Evolutionary conservation across 1,140 invertebrate species (phyloP), one percentile per base, ranked within the genome.

Genomic region (Lepidotrigona ventralis): DNA sequence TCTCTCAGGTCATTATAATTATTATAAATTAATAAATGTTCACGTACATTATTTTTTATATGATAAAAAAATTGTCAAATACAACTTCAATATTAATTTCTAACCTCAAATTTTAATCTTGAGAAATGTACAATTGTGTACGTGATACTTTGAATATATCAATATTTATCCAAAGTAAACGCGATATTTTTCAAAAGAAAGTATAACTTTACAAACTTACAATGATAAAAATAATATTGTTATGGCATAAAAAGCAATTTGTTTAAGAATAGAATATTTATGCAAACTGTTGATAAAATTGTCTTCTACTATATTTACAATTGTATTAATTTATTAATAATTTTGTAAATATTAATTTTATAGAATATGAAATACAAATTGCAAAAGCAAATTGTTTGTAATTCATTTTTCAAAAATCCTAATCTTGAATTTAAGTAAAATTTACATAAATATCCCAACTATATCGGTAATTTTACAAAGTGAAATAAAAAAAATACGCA

Each of bases 101-200:
- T 81, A 81, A 81, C 79, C 79, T 81, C 9, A 63, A 74, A 64
- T 66, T 56, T 4, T 81, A n/a, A 11, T 19, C 6, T 15, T 12
- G 2, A 51, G 1, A 26, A 64, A 53, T 23, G 53, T 64, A 0
- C 19, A 73, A n/a, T 5, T 12, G 21, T 2, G 11, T 2, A 8
- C n/a, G 23, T 23, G 2, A 33, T 39, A 46, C 39, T 8, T 73
- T 39, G 19, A n/a, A 64, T 33, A 64, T 53, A 26, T 19, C 2
- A 51, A 17, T 1, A 23, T 64, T 53, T 73, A 73, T 71, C 51
- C 0, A n/a, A 23, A 54, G 23, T 0, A 12, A 74, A 56, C 23
- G 56, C 15, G 15, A 73, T 46, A 63, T 76, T 33, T 58, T 26
- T 23, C 1, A 21, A 14, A 29, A 4, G 12, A 2, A 12, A 11